Percentiles rank a stretch among this genome's conserved stretches.
Evolutionary conservation across 2,797 vertebrate species (phyloP).

Genomic region (Sebastes taczanowskii): DNA sequence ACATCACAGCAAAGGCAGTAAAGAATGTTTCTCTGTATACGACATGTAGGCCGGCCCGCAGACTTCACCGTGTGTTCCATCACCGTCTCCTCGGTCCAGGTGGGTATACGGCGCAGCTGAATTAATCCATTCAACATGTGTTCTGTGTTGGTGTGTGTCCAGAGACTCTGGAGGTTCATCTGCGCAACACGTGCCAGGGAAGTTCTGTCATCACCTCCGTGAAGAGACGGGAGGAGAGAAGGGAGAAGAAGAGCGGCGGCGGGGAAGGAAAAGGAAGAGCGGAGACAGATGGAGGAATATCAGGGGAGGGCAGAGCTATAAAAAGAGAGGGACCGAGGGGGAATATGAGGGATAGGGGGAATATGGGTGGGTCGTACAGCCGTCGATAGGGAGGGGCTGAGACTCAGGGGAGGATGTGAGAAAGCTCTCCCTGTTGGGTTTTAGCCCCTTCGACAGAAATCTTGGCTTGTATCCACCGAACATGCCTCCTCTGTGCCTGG

Average conservation of each 20-base stretch:
- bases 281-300: slow-evolving; percentile 60
- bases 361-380: slow-evolving; percentile 16
- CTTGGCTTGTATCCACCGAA: slow-evolving; percentile 63
- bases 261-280: slow-evolving; percentile 39
- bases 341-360: slow-evolving; percentile 14
- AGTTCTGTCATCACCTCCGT: slow-evolving; percentile 67
- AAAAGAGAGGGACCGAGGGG: slow-evolving; percentile 52
- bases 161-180: slow-evolving; percentile 59
- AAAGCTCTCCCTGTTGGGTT: slow-evolving; percentile 64
- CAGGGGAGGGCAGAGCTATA: slow-evolving; percentile 51
- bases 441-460: slow-evolving; percentile 31
- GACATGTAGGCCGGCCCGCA: slow-evolving; percentile 5
- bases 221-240: slow-evolving; percentile 22
- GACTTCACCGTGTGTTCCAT: slow-evolving; percentile 23
- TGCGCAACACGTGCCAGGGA: slow-evolving; percentile 69
- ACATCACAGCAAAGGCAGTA: neutral
- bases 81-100: slow-evolving; percentile 24
- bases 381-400: slow-evolving; percentile 2
- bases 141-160: slow-evolving; percentile 36
- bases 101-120: slow-evolving; percentile 29
- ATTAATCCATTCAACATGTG: slow-evolving; percentile 68
- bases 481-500: slow-evolving; percentile 57
- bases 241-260: slow-evolving; percentile 1
- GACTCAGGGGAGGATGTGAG: slow-evolving; percentile 46
- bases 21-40: neutral